A percentile compares a stretch with the other conserved stretches of the same genome.
Evolutionary conservation across 2,888 invertebrate genomes (phyloP).

Genomic region (Heliconius ismenius): DNA sequence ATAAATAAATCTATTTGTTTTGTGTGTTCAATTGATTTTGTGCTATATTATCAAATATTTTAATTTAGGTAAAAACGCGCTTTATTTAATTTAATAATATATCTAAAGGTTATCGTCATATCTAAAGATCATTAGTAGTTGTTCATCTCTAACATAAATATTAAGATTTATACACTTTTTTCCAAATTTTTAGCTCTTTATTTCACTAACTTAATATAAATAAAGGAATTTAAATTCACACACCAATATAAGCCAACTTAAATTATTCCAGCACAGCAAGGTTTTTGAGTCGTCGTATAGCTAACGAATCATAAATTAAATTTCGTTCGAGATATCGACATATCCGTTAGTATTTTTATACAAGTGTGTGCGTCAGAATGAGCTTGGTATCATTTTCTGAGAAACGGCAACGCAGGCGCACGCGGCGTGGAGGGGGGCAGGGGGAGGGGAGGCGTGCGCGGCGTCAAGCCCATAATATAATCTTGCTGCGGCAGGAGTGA

Average conservation of each 20-base stretch:
- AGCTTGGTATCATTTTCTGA: constrained; percentile 69
- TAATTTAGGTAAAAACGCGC: not conserved
- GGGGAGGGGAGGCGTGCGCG: constrained; percentile 48
- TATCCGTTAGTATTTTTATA: constrained; percentile 42
- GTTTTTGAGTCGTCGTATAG: constrained; percentile 18
- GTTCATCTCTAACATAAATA: not conserved
- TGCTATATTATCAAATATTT: no score
- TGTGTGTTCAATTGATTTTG: not conserved
- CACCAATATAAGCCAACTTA: not conserved
- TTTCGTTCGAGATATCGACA: constrained; percentile 52
- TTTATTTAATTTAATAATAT: not conserved
- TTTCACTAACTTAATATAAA: not conserved
- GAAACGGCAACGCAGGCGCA: constrained; percentile 57
- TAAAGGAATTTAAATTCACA: not conserved
- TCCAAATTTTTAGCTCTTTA: not conserved
- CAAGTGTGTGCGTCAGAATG: constrained; percentile 52
- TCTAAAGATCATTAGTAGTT: no score
- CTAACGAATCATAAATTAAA: constrained; percentile 48
- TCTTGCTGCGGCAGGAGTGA: constrained; percentile 37
- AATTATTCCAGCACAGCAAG: not conserved
- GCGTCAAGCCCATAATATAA: constrained; percentile 65
- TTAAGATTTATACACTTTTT: not conserved
- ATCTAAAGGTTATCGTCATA: not conserved
- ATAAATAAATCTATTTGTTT: not conserved
- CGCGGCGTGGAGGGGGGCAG: constrained; percentile 46